phyloP scores from a whole-genome alignment of 1,140 invertebrate genomes.

The Macrosteles quadrilineatus region DNA sequence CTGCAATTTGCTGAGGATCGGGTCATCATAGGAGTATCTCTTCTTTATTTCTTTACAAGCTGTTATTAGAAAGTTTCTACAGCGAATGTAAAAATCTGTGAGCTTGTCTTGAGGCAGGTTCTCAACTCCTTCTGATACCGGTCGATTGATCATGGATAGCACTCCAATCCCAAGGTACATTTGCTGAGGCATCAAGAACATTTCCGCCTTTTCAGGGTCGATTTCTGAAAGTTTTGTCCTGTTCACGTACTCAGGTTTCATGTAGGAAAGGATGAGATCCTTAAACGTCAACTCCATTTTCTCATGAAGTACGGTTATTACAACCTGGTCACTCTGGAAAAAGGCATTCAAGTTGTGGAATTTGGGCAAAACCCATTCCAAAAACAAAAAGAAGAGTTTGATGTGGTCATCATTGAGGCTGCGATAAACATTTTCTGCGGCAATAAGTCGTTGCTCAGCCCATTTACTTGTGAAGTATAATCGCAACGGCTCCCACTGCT shows the following conservation, averaged over 20 bases:
- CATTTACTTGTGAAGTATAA: slow-evolving; percentile 23
- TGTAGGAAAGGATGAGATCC: slow-evolving; percentile 25
- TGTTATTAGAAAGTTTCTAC: not conserved
- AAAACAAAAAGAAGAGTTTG: slow-evolving; percentile 39
- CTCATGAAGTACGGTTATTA: slow-evolving; percentile 34
- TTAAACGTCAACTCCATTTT: slow-evolving; percentile 3
- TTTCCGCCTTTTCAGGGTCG: slow-evolving; percentile 7
- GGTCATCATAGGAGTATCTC: not conserved
- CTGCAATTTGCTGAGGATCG: not conserved
- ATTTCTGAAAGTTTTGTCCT: not conserved
- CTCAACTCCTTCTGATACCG: not conserved
- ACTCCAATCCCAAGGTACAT: slow-evolving; percentile 29
- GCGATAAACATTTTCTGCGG: slow-evolving; percentile 35
- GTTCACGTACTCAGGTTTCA: slow-evolving; percentile 25
- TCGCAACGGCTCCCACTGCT: slow-evolving; percentile 34
- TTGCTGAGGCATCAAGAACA: slow-evolving; percentile 15
- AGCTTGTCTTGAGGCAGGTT: not conserved
- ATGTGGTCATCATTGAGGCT: slow-evolving; percentile 38
- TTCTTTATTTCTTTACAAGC: not conserved
- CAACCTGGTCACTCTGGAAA: slow-evolving; percentile 36
- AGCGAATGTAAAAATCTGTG: not conserved
- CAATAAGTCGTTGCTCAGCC: slow-evolving; percentile 32
- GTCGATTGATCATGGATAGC: slow-evolving; percentile 1
- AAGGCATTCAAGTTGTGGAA: slow-evolving; percentile 38
- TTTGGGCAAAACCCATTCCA: slow-evolving; percentile 39